A percentile compares a stretch with the other conserved stretches of the same genome.
phyloP scores from a whole-genome alignment of 1,140 invertebrate genomes.

The Scaptomyza graminum region DNA sequence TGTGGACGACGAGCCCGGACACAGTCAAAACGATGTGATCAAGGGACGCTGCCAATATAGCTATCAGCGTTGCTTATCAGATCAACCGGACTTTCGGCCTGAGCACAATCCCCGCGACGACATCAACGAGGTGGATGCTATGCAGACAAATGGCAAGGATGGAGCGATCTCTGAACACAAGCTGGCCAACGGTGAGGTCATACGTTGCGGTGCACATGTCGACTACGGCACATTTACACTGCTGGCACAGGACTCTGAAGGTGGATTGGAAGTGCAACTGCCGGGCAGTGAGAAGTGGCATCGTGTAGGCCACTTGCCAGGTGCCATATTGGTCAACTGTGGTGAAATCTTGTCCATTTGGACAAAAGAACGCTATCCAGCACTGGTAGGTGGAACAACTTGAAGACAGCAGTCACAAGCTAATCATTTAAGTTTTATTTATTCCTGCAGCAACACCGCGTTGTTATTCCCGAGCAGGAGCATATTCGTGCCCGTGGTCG shows the following conservation, averaged over 20 bases:
- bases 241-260: slow-evolving; percentile 89
- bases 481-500: slow-evolving; percentile 86
- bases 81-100: slow-evolving; percentile 78
- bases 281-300: slow-evolving; percentile 89
- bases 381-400: slow-evolving; percentile 86
- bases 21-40: slow-evolving; percentile 72
- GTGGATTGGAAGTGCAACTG: slow-evolving; percentile 86
- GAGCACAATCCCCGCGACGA: slow-evolving; percentile 76
- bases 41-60: slow-evolving; percentile 82
- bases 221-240: slow-evolving; percentile 91
- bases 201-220: slow-evolving; percentile 88
- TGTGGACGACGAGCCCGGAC: slow-evolving; percentile 85
- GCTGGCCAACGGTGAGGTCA: slow-evolving; percentile 84
- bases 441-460: slow-evolving; percentile 87
- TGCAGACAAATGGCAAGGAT: slow-evolving; percentile 40
- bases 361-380: slow-evolving; percentile 89
- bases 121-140: slow-evolving; percentile 63
- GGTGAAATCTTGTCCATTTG: slow-evolving; percentile 91
- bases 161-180: slow-evolving; percentile 66
- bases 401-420: not conserved
- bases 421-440: not conserved
- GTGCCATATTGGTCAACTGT: slow-evolving; percentile 90
- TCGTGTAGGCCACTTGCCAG: slow-evolving; percentile 90
- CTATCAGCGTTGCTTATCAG: slow-evolving; percentile 81
- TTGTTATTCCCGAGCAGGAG: slow-evolving; percentile 88